Conservation (phyloP, 2,888 invertebrate genomes). For the Acanthopleura granulata region DNA sequence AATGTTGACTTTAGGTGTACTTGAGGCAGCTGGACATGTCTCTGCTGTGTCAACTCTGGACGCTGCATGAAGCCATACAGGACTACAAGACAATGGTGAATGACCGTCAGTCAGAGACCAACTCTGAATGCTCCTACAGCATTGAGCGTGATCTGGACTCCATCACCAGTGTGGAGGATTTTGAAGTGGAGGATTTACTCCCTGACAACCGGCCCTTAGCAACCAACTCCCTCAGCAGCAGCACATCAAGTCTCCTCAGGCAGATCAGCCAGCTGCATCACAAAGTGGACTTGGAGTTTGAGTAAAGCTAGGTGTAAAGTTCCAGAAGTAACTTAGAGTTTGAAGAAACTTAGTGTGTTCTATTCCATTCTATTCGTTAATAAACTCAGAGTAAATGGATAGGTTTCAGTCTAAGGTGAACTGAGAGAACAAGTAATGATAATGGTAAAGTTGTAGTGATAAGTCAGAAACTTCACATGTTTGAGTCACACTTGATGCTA, state of each 20-base stretch:
- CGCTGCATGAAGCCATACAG: slow-evolving; percentile 91
- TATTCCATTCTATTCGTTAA: too few relatives aligned
- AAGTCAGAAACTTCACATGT: too few relatives aligned
- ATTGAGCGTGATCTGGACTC: slow-evolving; percentile 54
- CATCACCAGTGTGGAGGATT: slow-evolving; percentile 54
- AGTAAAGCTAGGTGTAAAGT: slow-evolving; percentile 15
- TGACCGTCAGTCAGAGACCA: slow-evolving; percentile 57
- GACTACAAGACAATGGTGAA: slow-evolving; percentile 80
- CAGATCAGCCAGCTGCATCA: slow-evolving; percentile 56
- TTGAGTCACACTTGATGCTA: too few relatives aligned
- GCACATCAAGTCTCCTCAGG: slow-evolving; percentile 55
- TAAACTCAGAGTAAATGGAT: too few relatives aligned
- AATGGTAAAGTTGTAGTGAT: too few relatives aligned
- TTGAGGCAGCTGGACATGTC: slow-evolving; percentile 90
- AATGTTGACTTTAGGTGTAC: slow-evolving; percentile 79
- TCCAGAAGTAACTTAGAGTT: not conserved
- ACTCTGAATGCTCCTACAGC: slow-evolving; percentile 58
- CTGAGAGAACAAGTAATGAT: too few relatives aligned
- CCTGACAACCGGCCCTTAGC: slow-evolving; percentile 33
- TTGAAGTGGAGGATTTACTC: slow-evolving; percentile 38
- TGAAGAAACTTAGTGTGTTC: too few relatives aligned
- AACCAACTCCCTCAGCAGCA: slow-evolving; percentile 45
- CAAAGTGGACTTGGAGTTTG: slow-evolving; percentile 54
- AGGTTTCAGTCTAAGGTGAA: too few relatives aligned
- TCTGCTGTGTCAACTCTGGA: slow-evolving; percentile 90